Percentiles rank a stretch among this genome's conserved stretches.
These are phyloP conservation scores for Potamilus streckersoni DNA, from an alignment of 1,140 invertebrate species.

Conservation along the genomic window DNA sequence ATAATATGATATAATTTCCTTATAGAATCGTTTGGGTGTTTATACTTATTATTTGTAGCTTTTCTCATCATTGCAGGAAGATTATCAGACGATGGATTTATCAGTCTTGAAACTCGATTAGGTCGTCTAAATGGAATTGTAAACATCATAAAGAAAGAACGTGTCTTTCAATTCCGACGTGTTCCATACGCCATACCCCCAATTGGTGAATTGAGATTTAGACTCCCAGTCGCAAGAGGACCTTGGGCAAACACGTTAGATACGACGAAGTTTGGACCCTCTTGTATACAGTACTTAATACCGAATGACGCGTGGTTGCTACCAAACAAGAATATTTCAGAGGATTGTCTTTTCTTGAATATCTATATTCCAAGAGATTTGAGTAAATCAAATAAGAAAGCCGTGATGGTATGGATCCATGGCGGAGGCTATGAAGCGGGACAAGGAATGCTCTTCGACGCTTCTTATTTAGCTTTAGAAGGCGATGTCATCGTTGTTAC, in stretches of 20 bases:
- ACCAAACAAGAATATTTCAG: conserved; percentile 61
- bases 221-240: background rate
- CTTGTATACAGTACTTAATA: conserved; percentile 25
- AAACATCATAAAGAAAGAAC: no score
- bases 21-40: no score
- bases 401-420: conserved; percentile 96
- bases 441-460: conserved; percentile 92
- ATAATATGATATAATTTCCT: no score
- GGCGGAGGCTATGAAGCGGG: conserved; percentile 93
- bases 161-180: conserved; percentile 17
- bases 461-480: conserved; percentile 76
- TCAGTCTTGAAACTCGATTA: no score
- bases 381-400: conserved; percentile 1
- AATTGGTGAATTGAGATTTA: conserved; percentile 16
- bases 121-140: no score
- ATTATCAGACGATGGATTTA: no score
- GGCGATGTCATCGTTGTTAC: conserved; percentile 84
- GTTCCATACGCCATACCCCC: conserved; percentile 30
- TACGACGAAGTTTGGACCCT: conserved; percentile 17
- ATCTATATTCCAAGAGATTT: conserved; percentile 79
- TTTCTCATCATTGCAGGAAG: no score
- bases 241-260: background rate
- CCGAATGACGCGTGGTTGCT: conserved; percentile 17
- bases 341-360: conserved; percentile 96
- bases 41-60: no score